These are phyloP conservation scores for Microtus agrestis DNA, from an alignment of 2,797 vertebrate species.

Conservation along the genomic window DNA sequence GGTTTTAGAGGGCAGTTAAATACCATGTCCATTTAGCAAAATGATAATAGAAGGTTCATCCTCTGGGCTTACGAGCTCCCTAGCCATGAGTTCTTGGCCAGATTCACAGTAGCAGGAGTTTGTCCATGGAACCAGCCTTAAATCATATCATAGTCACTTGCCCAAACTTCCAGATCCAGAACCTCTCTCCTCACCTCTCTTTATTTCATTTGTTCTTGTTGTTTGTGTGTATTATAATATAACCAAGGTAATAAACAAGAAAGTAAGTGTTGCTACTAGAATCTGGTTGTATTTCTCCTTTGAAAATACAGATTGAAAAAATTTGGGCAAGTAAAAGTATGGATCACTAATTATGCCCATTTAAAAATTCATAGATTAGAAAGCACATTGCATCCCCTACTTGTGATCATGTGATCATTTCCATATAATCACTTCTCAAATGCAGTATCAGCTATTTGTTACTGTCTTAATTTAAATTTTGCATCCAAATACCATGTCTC, in stretches of 20 bases:
- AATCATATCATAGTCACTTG: not conserved
- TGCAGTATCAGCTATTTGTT: not conserved
- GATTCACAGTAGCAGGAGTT: not conserved
- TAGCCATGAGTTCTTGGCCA: no score
- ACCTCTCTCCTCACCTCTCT: not conserved
- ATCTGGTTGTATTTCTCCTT: not conserved
- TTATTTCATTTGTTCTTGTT: not conserved
- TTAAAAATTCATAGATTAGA: not conserved
- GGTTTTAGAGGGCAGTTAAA: not conserved
- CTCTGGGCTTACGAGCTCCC: not conserved
- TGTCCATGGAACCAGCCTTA: not conserved
- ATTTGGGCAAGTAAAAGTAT: not conserved
- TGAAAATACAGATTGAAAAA: not conserved
- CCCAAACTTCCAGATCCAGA: not conserved
- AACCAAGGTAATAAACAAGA: not conserved
- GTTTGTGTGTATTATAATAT: not conserved
- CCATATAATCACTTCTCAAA: not conserved
- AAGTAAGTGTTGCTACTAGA: not conserved
- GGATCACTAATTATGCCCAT: not conserved
- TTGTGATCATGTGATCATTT: not conserved
- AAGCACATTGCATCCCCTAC: not conserved
- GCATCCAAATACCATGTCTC: not conserved
- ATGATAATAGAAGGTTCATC: no score
- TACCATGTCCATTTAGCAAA: not conserved
- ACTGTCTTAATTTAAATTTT: conserved; percentile 7